Evolutionary conservation across 2,113 vertebrate species (phyloP), one percentile per base, ranked within the genome.

Genomic region (Ovibos moschatus): DNA sequence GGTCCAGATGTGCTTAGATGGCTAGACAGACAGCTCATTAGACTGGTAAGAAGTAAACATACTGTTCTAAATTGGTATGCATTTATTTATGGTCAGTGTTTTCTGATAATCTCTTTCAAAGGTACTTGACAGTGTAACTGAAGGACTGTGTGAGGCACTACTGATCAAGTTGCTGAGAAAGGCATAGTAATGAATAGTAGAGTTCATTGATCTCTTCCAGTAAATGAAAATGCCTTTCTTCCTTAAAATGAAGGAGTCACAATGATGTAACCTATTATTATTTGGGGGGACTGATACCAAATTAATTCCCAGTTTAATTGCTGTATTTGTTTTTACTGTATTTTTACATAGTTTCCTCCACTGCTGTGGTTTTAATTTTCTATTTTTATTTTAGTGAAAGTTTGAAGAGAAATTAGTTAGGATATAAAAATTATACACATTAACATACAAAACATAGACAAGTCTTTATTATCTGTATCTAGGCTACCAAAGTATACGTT

Each of bases 1-100:
- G 99, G 99, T 11, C 99, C 99, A 0, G 99, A 99, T 87, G 99
- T 99, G 45, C 99, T 99, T 30, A 98, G 99, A 7, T 99, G 99
- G 99, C 98, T 99, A 96, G 99, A 99, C 98, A 98, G 99, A 92
- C 99, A 99, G 90, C 99, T 99, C 43, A 99, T 99, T 97, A 99
- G 99, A 91, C 98, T 99, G 99, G 99, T 99, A 98, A 98, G 98
- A 25, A 10, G 81, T 50, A 33, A 90, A 94, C 95, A 84, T 74
- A 30, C 9, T 76, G 50, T 79, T 43, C 71, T 90, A 47, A 92
- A 64, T 83, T 1, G 0, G 15, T 90, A 4, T 12, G 74, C 82
- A 97, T 84, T 97, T 91, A 43, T 94, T 89, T 97, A 12, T 90
- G 27, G 6, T 94, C 33, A 87, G 25, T 94, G 40, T 50, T 97